phyloP scores from a whole-genome alignment of 2,113 vertebrate genomes.

The Garra rufa region DNA sequence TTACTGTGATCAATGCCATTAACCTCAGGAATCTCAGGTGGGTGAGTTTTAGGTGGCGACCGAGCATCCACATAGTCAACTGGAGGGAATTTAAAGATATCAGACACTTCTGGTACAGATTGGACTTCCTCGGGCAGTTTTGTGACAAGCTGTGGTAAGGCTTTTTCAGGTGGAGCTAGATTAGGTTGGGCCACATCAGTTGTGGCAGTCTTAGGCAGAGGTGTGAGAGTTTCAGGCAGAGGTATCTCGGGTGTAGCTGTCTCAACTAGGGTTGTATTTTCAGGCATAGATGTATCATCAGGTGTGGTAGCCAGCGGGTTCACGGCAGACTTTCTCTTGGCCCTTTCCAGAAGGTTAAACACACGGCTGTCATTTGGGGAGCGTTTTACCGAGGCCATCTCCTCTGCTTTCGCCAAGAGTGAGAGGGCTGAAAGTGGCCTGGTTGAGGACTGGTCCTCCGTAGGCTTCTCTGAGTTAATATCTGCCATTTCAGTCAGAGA shows the following conservation, averaged over 20 bases:
- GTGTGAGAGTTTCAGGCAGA: slow-evolving; percentile 34
- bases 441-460: neutral
- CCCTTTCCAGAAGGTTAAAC: slow-evolving; percentile 71
- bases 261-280: neutral
- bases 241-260: slow-evolving; percentile 12
- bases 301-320: neutral
- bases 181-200: slow-evolving; percentile 33
- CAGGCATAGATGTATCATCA: slow-evolving; percentile 12
- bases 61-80: slow-evolving; percentile 63
- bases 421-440: slow-evolving; percentile 55
- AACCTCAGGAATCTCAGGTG: slow-evolving; percentile 41
- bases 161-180: slow-evolving; percentile 54
- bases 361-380: slow-evolving; percentile 66
- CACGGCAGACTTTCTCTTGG: slow-evolving; percentile 61
- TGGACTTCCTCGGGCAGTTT: slow-evolving; percentile 40
- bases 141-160: slow-evolving; percentile 45
- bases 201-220: slow-evolving; percentile 39
- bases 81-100: slow-evolving; percentile 57
- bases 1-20: slow-evolving; percentile 68
- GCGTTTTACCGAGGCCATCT: slow-evolving; percentile 59
- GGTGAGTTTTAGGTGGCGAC: neutral
- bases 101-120: neutral
- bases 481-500: neutral
- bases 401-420: slow-evolving; percentile 68
- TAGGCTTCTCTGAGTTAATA: neutral